Evolutionary conservation across 2,888 invertebrate species (phyloP), one percentile per base, ranked within the genome.

Genomic region (Labia minor): DNA sequence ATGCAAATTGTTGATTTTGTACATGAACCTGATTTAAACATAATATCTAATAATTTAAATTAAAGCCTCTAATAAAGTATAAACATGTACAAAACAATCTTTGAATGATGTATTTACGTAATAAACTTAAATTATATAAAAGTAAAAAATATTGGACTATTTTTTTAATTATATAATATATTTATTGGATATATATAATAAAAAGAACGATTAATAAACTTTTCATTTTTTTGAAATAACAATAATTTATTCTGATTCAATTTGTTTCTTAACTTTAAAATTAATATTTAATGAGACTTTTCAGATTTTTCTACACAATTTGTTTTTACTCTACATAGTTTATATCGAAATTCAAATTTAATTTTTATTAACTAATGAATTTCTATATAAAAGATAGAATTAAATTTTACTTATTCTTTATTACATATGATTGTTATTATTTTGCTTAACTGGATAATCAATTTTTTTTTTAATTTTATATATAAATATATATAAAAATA

Each of bases 121-220:
- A 49, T 49, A 49, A 49, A 49, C 49, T 49, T 49, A 49, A 49
- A 49, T 49, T 49, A 49, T 49, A 49, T 49, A 49, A 49, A n/a
- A n/a, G n/a, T 49, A 49, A 49, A 49, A 8, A 14, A 49, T 8
- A 49, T 49, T 49, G 3, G 49, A 49, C 49, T 49, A 49, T 49
- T 49, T 49, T 49, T 49, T 49, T 49, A 49, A 49, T 49, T 49
- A 49, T 2, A 49, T n/a, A 49, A 49, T 49, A 49, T 14, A 14
- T 49, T 49, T 49, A 49, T 49, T 49, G 16, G 14, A 49, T n/a
- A n/a, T 10, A 49, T n/a, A 49, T n/a, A 49, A 16, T 10, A 49
- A 8, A n/a, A 49, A 8, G 16, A 49, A 33, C 11, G 33, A 33
- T 33, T 33, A 33, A 33, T 33, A n/a, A n/a, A n/a, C n/a, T 33